Evolutionary conservation across 2,797 vertebrate genomes (phyloP), one percentile per base, ranked within the genome.

Genomic region (Onychomys torridus): DNA sequence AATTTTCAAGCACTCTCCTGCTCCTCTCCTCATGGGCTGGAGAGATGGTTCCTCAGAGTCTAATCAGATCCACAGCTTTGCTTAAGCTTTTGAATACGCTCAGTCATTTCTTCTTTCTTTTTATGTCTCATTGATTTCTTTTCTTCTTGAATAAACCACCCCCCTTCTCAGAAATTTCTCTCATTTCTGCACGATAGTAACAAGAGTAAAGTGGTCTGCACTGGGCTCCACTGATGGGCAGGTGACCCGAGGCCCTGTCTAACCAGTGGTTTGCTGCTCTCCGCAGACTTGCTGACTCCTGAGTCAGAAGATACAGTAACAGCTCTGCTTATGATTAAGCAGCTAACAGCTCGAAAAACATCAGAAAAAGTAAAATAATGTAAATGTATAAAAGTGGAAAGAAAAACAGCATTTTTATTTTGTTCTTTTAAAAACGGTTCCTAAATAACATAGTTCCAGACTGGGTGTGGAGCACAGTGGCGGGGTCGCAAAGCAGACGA

Each of bases 111-210:
- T 49, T 37, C 34, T 37, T 32, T 43, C 17, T 43, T 43, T 59
- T 75, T 34, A 52, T 10, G 69, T 23, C 43, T 76, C 11, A 46
- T 59, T 76, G 71, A 89, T 17, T 91, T 87, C 73, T n/a, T 76
- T 76, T 23, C 16, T 75, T 43, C 17, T 32, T 43, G 86, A 61
- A 27, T 43, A 76, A 59, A 21, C 9, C 25, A 25, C 14, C 25
- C 12, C 79, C 90, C 90, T 91, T 65, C 77, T 76, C 59, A 86
- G 76, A 69, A 78, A 67, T 83, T 37, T 92, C 34, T 96, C 63
- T 87, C 7, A 43, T 69, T 96, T 86, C 83, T 71, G 2, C 13
- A 0, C 57, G 32, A 52, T 63, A 90, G 0, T 6, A 78, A 43
- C 34, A 77, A 81, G 77, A 93, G 16, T 27, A 52, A 69, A 75